Conservation (phyloP, 2,113 vertebrate genomes). For the Tachysurus vachellii region DNA sequence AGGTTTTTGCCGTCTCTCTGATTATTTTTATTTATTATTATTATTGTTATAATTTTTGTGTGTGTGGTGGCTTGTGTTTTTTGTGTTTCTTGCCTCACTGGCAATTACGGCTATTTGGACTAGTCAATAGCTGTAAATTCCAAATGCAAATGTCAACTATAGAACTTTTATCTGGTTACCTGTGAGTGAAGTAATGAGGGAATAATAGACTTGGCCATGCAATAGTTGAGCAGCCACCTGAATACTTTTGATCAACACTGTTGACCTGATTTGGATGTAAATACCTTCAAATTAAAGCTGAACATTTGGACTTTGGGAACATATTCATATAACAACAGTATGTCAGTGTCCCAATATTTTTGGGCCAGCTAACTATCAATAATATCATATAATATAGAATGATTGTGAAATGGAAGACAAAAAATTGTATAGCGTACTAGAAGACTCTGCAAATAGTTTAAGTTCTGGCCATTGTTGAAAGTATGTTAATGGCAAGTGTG, state of each 20-base stretch:
- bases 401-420: neutral
- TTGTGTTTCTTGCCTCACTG: neutral
- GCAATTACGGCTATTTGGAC: neutral
- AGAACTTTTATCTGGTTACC: neutral
- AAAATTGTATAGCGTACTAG: neutral
- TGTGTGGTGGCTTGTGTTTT: too few species aligned
- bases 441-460: neutral
- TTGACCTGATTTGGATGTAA: neutral
- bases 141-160: neutral
- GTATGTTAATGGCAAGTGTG: neutral
- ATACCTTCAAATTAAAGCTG: constrained; percentile 1
- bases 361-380: neutral
- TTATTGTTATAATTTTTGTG: too few species aligned
- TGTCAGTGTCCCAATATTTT: neutral
- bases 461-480: neutral
- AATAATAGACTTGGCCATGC: neutral
- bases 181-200: neutral
- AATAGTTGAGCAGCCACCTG: neutral
- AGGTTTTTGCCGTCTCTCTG: neutral
- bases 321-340: neutral
- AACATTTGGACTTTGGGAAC: neutral
- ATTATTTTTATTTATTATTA: neutral
- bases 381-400: too few species aligned
- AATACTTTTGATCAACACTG: too few species aligned
- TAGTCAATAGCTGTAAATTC: neutral